Evolutionary conservation across 2,797 vertebrate genomes (phyloP).

Genomic region (Rhodeus uyekii): DNA sequence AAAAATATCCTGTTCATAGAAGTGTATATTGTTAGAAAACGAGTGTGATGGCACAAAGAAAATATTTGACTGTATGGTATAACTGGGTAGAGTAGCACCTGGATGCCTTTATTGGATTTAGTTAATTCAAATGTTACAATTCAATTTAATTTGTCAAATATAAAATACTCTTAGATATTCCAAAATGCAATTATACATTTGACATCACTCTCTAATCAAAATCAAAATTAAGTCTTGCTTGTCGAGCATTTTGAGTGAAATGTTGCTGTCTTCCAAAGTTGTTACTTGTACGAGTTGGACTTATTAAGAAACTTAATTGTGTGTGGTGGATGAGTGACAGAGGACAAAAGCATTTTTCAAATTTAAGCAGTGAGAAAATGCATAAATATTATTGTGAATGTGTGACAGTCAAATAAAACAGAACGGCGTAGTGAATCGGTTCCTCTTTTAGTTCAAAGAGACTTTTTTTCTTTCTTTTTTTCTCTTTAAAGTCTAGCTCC

Average conservation of each 20-base stretch:
- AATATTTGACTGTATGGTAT: background rate
- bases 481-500: background rate
- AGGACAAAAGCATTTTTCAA: constrained; percentile 15
- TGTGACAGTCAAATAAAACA: background rate
- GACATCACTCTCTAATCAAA: background rate
- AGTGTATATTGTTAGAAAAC: constrained; percentile 4
- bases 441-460: background rate
- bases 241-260: background rate
- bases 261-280: constrained; percentile 12
- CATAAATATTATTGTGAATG: background rate
- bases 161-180: background rate
- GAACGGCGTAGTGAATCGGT: background rate
- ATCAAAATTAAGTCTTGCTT: background rate
- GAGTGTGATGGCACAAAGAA: background rate
- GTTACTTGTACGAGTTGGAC: background rate
- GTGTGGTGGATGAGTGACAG: background rate
- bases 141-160: background rate
- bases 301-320: constrained; percentile 1
- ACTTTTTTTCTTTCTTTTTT: too few relatives aligned
- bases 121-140: constrained; percentile 9
- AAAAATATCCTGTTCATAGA: constrained; percentile 11
- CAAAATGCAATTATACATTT: background rate
- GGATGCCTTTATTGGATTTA: background rate
- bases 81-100: background rate
- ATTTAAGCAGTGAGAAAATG: constrained; percentile 10